Base-by-base conservation (phyloP, 2,113 vertebrate genomes). In the Petrocephalus microphthalmus region DNA sequence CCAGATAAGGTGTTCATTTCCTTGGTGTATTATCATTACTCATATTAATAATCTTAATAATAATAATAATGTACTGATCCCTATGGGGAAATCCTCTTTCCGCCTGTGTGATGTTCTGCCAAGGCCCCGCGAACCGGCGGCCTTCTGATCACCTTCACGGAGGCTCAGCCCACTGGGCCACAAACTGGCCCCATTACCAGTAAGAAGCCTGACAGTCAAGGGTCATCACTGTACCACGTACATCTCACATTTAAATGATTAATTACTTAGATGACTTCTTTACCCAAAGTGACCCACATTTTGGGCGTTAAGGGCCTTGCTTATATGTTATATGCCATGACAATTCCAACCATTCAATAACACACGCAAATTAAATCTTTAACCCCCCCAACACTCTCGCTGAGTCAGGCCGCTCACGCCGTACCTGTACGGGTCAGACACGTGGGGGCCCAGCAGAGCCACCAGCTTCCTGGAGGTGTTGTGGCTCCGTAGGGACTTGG, bases 401-500 rank as follows among this genome's bases (percentile, higher is more conserved):
- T 3, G 60, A n/a, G 25, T 0, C 20, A 49, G 17, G 5, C 1
- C 1, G 45, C 7, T 1, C 8, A 49, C 22, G 7, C 19, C 42
- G 92, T 93, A 96, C 95, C 90, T 93, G 93, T 90, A 93, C 5
- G 90, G 92, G 22, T 94, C 93, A 0, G 98, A 97, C 88, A 99
- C 96, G 22, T 97, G 97, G 0, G 97, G 97, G 52, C 97, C 97
- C 81, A 96, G 89, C 42, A 99, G 96, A 1, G 92, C 96, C 2
- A 95, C 97, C 93, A 99, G 91, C 91, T 94, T 96, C 91, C 93
- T 95, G 88, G 96, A 93, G 52, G 98, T 99, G 33, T 95, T 94
- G 90, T 97, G 94, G 90, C 95, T 96, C 88, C 95, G 96, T 89
- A 99, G 95, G 51, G 98, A 98, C 2, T 96, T 96, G 47, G 97